Evolutionary conservation across 2,113 vertebrate genomes (phyloP), one percentile per base, ranked within the genome.

Genomic region (Grammomys dolichurus): DNA sequence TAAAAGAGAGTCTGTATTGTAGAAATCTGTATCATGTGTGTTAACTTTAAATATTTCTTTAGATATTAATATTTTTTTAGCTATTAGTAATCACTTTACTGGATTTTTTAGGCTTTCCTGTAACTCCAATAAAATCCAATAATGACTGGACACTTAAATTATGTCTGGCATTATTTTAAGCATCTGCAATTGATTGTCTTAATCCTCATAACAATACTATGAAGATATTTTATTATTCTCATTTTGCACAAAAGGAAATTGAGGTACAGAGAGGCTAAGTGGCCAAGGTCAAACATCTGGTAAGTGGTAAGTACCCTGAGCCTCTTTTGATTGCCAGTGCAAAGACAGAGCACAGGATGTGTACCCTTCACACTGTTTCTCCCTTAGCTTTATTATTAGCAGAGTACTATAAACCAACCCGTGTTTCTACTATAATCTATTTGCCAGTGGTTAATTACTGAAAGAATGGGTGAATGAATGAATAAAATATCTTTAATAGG

Each of bases 241-340:
- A 78, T 96, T 95, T 97, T 69, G 75, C 60, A 84, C 48, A 86
- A 90, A 80, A 81, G 75, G 81, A 97, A 96, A 96, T 89, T 94
- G 91, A 95, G 48, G 60, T 73, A 77, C 40, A 77, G 67, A 90
- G 14, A 86, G 58, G 73, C 46, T 82, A 91, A 90, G 40, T 73
- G 54, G 40, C 4, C 20, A 69, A 65, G 77, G 87, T 94, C 82
- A 86, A 80, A 94, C 73, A 93, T 89, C 82, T 94, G 76, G 31
- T 36, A 46, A 89, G 20, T 1, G 11, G 54, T 63, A 94, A 89
- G 40, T 22, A 73, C 36, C 17, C 6, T 40, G 67, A 92, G n/a
- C 40, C 11, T 73, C 56, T 89, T 67, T 72, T 77, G 63, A 85
- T 88, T 90, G 33, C 20, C 14, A 97, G 90, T 85, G 33, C 20